A percentile compares a stretch with the other conserved stretches of the same genome.
phyloP scores from a whole-genome alignment of 2,797 vertebrate species.

The Phaenicophaeus curvirostris region DNA sequence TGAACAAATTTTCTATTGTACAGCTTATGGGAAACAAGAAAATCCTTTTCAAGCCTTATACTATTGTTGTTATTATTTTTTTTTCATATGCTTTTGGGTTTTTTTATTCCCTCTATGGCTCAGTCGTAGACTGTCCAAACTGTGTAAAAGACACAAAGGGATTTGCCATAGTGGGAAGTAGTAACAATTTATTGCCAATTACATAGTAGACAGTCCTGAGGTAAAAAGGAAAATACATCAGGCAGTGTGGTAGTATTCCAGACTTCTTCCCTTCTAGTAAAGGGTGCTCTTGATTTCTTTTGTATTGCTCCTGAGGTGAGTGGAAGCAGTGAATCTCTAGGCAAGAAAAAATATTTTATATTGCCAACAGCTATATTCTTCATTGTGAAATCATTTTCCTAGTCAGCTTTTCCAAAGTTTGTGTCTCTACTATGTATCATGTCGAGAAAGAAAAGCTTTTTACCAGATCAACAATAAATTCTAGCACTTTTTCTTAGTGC shows the following conservation, averaged over 20 bases:
- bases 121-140: not conserved
- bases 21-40: not conserved
- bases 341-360: not conserved
- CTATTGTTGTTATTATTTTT: not conserved
- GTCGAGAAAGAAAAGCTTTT: not conserved
- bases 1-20: not conserved
- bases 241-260: not conserved
- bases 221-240: conserved; percentile 26
- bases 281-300: not conserved
- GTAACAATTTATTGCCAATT: conserved; percentile 50
- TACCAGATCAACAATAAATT: not conserved
- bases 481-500: not conserved
- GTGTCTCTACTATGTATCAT: not conserved
- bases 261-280: not conserved
- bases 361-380: not conserved
- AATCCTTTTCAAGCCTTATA: not conserved
- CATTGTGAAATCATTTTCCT: not conserved
- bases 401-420: not conserved
- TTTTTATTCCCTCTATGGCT: not conserved
- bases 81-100: not conserved
- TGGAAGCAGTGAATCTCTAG: not conserved
- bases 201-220: not conserved
- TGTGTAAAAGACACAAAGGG: not conserved
- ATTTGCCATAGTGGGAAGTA: conserved; percentile 1
- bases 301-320: not conserved